Evolutionary conservation across 2,113 vertebrate genomes (phyloP), one percentile per base, ranked within the genome.

Genomic region (Tachysurus fulvidraco): DNA sequence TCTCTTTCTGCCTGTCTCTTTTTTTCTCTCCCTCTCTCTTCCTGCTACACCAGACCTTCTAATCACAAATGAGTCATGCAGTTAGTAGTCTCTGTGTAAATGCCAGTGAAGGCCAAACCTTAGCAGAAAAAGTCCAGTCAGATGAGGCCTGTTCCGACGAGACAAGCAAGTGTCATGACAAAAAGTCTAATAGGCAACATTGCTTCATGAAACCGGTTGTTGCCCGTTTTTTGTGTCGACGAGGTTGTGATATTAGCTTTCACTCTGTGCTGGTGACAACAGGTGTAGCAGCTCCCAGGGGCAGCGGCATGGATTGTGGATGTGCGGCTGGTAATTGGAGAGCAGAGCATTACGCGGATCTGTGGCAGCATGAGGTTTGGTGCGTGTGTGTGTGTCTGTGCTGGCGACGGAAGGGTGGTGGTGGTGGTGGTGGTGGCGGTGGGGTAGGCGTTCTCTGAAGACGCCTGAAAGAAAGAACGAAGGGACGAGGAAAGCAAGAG

Each of bases 311-410:
- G 85, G 83, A 87, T 84, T 73, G 87, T 50, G 85, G 83, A 88
- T 84, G 71, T 78, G 25, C 60, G 65, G 85, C 81, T 89, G 84
- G 79, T 89, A 91, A 94, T 90, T 93, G 89, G 89, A 89, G 87
- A 84, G 92, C 86, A 89, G 90, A 92, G 77, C 90, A 74, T 89
- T 91, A 91, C 90, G 90, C 90, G 88, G 89, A 91, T 91, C 91
- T 85, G 91, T 82, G 83, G 86, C 90, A 78, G 91, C 88, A 89
- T 86, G 80, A 86, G 81, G 1, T 28, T 54, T 67, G 89, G 77
- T 71, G 83, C 11, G 41, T 44, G 87, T 84, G 76, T 65, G 82
- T 41, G 83, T 71, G 76, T 83, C 64, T 73, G 87, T 50, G 86
- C 57, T 65, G 41, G 81, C 46, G 19, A 54, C 67, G 65, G 82